Conservation (phyloP, 1,140 invertebrate genomes). For the Leptoteleia sp. region DNA sequence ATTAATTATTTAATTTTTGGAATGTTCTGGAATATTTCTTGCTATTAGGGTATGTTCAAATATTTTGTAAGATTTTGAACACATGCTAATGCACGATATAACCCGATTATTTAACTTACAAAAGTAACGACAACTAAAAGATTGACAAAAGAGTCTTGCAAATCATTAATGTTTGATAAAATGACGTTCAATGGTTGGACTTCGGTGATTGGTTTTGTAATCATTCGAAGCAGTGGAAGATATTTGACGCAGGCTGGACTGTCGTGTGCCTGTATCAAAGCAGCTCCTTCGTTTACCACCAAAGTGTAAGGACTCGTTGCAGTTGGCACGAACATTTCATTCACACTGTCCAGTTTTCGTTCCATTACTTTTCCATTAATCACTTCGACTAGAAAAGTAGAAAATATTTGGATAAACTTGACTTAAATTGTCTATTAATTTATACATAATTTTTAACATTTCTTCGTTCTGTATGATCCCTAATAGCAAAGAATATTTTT, state of each 20-base stretch:
- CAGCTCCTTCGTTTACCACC: conserved; percentile 83
- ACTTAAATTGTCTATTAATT: background rate
- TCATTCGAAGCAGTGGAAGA: conserved; percentile 81
- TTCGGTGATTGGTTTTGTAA: conserved; percentile 81
- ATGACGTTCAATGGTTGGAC: conserved; percentile 70
- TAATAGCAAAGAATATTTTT: too few relatives aligned
- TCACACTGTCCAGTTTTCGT: conserved; percentile 80
- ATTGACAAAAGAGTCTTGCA: conserved; percentile 76
- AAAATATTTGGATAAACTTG: too few relatives aligned
- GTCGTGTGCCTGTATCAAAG: conserved; percentile 82
- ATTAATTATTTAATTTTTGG: conserved; percentile 16
- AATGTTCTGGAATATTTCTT: too few relatives aligned
- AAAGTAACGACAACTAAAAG: conserved; percentile 79
- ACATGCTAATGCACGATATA: too few relatives aligned
- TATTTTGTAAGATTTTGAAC: too few relatives aligned
- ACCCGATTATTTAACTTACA: conserved; percentile 69
- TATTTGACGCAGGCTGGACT: conserved; percentile 80
- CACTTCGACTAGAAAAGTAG: conserved; percentile 82
- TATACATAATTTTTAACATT: too few relatives aligned
- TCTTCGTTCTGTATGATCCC: too few relatives aligned
- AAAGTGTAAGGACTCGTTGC: conserved; percentile 84
- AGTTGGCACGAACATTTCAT: conserved; percentile 83
- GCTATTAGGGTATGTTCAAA: too few relatives aligned
- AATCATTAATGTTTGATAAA: conserved; percentile 72
- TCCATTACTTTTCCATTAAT: conserved; percentile 82